Conservation (phyloP, 2,888 invertebrate genomes). For the Salpingus planirostris region DNA sequence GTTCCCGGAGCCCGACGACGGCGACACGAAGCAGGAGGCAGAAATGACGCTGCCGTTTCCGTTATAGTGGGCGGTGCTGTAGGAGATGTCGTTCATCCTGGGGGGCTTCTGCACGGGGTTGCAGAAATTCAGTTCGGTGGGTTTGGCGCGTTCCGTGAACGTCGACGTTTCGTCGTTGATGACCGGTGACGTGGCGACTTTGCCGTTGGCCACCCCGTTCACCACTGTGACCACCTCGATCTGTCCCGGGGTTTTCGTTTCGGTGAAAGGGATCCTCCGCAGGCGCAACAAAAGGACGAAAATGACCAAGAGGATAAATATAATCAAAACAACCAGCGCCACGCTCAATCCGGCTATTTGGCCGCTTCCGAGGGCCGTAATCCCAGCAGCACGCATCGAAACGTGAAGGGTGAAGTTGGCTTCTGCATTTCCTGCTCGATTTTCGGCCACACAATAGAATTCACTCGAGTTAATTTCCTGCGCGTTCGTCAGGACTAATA, state of each 20-base stretch:
- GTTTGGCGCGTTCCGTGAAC: conserved; percentile 31
- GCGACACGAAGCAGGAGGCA: conserved; percentile 62
- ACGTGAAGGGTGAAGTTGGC: conserved; percentile 84
- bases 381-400: conserved; percentile 65
- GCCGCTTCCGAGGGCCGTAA: conserved; percentile 72
- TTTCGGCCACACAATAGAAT: conserved; percentile 85
- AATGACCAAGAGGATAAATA: conserved; percentile 63
- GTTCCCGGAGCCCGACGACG: conserved; percentile 64
- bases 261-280: conserved; percentile 62
- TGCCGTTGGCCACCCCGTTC: conserved; percentile 46
- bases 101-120: conserved; percentile 69
- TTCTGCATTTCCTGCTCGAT: conserved; percentile 78
- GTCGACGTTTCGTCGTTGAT: conserved; percentile 45
- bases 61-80: conserved; percentile 60
- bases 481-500: conserved; percentile 69
- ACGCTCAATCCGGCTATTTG: conserved; percentile 81
- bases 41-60: conserved; percentile 56
- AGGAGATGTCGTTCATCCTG: conserved; percentile 53
- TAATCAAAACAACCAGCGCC: conserved; percentile 67
- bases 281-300: conserved; percentile 66
- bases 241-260: conserved; percentile 68
- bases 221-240: conserved; percentile 59
- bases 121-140: conserved; percentile 42
- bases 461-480: conserved; percentile 76
- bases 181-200: conserved; percentile 29